phyloP scores from a whole-genome alignment of 2,888 invertebrate species.

The Macrosoma leucophasiata region DNA sequence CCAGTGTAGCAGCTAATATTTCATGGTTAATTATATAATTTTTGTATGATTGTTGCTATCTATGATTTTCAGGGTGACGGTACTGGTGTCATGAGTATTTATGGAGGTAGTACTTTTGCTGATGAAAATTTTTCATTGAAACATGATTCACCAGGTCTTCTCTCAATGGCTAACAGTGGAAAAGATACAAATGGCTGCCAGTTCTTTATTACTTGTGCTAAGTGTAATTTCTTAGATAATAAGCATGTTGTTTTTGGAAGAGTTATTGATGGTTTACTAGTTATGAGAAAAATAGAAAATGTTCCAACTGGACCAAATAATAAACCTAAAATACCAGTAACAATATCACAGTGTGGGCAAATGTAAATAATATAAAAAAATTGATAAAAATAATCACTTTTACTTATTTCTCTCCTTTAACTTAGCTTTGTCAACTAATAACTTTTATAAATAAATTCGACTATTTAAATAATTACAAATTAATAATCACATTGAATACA shows the following conservation, averaged over 20 bases:
- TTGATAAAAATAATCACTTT: constrained; percentile 22
- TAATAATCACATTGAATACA: constrained; percentile 42
- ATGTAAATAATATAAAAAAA: constrained; percentile 81
- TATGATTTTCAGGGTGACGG: constrained; percentile 90
- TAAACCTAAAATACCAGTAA: constrained; percentile 98
- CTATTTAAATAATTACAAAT: constrained; percentile 30
- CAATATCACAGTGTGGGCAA: constrained; percentile 98
- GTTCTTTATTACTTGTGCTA: constrained; percentile 99
- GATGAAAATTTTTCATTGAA: constrained; percentile 98
- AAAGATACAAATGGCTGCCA: constrained; percentile 99
- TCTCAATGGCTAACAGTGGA: constrained; percentile 99
- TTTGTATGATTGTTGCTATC: constrained; percentile 1
- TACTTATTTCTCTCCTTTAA: constrained; percentile 26
- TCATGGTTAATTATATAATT: no score
- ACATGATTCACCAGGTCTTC: constrained; percentile 94
- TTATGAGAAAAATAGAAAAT: constrained; percentile 99
- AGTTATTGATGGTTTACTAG: constrained; percentile 97
- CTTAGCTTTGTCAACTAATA: constrained; percentile 30
- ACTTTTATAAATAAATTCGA: constrained; percentile 29
- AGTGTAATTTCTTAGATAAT: constrained; percentile 98
- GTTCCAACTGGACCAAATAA: constrained; percentile 99
- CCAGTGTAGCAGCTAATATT: no score
- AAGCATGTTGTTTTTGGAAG: constrained; percentile 99
- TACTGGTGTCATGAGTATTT: constrained; percentile 98
- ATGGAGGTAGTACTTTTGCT: constrained; percentile 94